Conservation (phyloP, 2,113 vertebrate species). For the Equus przewalskii region DNA sequence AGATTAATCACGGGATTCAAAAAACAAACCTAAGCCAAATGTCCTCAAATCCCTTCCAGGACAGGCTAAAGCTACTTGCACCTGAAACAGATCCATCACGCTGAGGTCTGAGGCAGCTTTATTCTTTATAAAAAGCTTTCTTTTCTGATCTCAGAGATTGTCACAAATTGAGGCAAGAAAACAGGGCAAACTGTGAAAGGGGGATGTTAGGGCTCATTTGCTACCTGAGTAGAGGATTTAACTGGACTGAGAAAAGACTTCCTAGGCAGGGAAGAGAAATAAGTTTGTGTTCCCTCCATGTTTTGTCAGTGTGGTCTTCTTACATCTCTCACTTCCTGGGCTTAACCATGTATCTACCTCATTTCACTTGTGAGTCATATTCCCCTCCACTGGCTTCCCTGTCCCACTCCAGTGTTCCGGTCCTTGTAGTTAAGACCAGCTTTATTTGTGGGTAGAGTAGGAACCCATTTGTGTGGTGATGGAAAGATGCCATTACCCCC, state of each 20-base stretch:
- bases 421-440: background rate
- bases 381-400: background rate
- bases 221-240: constrained; percentile 56
- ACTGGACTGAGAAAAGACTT: constrained; percentile 53
- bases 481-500: background rate
- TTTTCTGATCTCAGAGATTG: constrained; percentile 60
- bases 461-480: background rate
- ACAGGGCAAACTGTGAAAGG: constrained; percentile 31
- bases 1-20: constrained; percentile 73
- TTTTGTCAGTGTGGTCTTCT: constrained; percentile 37
- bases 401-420: background rate
- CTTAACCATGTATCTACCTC: background rate
- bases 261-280: constrained; percentile 55
- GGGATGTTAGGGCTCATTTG: constrained; percentile 57
- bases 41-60: constrained; percentile 68
- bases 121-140: constrained; percentile 64
- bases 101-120: constrained; percentile 27
- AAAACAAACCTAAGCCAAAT: constrained; percentile 72
- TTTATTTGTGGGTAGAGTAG: background rate
- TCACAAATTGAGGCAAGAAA: constrained; percentile 55
- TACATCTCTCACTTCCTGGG: background rate
- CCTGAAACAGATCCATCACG: constrained; percentile 65
- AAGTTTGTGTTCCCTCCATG: background rate
- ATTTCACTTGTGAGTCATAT: constrained; percentile 45
- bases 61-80: constrained; percentile 63